These are phyloP conservation scores for Nemurella pictetii DNA, from an alignment of 2,888 invertebrate species.

Conservation along the genomic window DNA sequence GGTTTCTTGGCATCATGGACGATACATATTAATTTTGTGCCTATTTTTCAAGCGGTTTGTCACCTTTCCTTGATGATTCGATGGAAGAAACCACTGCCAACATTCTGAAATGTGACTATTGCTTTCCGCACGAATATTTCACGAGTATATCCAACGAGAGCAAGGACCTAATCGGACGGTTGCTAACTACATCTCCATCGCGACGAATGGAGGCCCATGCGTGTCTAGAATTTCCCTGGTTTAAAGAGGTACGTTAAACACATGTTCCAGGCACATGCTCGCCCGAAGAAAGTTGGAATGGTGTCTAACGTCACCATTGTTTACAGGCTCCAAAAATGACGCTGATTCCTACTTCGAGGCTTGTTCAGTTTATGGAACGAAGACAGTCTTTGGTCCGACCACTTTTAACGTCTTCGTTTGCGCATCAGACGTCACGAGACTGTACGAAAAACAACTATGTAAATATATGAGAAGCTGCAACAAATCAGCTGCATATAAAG, in stretches of 20 bases:
- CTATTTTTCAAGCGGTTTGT: slow-evolving; percentile 62
- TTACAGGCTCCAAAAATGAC: slow-evolving; percentile 48
- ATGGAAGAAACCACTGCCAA: slow-evolving; percentile 83
- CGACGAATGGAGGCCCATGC: slow-evolving; percentile 55
- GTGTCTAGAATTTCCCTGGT: slow-evolving; percentile 56
- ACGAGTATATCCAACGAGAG: slow-evolving; percentile 67
- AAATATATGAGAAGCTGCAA: background rate
- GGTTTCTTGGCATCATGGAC: background rate
- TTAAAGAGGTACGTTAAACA: slow-evolving; percentile 47
- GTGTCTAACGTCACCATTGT: background rate
- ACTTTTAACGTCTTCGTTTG: background rate
- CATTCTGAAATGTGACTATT: slow-evolving; percentile 79
- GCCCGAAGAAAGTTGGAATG: background rate
- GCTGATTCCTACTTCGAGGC: slow-evolving; percentile 50
- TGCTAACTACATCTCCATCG: slow-evolving; percentile 63
- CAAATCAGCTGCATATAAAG: too few species aligned
- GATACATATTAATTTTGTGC: background rate
- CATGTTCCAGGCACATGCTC: background rate
- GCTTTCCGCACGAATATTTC: slow-evolving; percentile 81
- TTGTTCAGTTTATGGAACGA: slow-evolving; percentile 53
- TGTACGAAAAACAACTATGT: background rate
- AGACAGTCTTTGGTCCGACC: slow-evolving; percentile 38
- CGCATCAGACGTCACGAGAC: background rate
- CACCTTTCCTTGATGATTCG: slow-evolving; percentile 81
- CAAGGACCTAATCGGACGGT: slow-evolving; percentile 65